These are phyloP conservation scores for Hirtodrosophila confusa DNA, from an alignment of 2,888 invertebrate genomes.

Conservation along the genomic window DNA sequence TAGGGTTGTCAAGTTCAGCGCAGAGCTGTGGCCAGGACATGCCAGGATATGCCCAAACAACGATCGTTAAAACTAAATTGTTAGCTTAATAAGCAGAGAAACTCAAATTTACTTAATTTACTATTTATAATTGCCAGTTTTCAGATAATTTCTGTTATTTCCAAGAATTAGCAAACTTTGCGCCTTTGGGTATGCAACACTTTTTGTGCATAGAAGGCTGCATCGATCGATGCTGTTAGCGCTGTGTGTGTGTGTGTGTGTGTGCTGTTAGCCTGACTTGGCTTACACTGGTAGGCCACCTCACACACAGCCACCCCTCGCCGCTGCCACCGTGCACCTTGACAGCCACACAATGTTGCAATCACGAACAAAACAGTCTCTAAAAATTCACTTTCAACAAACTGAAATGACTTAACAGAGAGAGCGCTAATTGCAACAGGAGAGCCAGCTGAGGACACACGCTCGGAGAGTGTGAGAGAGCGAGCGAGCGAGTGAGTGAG, in stretches of 20 bases:
- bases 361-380: conserved; percentile 67
- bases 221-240: conserved; percentile 82
- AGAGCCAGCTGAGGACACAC: conserved; percentile 13
- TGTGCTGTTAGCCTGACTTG: conserved; percentile 36
- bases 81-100: too few species aligned
- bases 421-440: conserved; percentile 46
- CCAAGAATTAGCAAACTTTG: background rate
- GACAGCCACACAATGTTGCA: conserved; percentile 70
- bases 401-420: conserved; percentile 57
- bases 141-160: background rate
- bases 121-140: too few species aligned
- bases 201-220: conserved; percentile 12
- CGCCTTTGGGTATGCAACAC: conserved; percentile 38
- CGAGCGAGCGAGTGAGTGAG: conserved; percentile 9
- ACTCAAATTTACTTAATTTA: too few species aligned
- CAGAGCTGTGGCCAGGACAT: too few species aligned
- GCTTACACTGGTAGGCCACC: background rate
- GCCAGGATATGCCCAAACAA: too few species aligned
- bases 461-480: conserved; percentile 14
- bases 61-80: too few species aligned
- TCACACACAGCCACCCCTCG: background rate
- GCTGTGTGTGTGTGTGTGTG: background rate
- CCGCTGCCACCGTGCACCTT: conserved; percentile 13
- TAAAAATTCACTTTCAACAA: conserved; percentile 76
- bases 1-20: conserved; percentile 37